Evolutionary conservation across 2,113 vertebrate species (phyloP).

Genomic region (Dendropsophus ebraccatus): DNA sequence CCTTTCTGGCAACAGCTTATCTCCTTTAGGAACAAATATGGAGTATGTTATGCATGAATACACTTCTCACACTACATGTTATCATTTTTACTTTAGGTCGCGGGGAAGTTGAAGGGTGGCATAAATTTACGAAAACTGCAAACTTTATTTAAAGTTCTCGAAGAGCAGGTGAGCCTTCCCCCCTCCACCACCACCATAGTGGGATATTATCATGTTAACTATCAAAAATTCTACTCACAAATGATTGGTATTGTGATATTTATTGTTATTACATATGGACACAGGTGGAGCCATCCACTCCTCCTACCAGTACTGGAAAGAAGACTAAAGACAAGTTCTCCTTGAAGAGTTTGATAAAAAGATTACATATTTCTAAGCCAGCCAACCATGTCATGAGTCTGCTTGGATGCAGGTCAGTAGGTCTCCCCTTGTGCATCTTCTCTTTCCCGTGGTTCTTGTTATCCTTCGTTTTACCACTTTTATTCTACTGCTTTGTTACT

Average conservation of each 20-base stretch:
- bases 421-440: background rate
- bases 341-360: slow-evolving; percentile 83
- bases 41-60: background rate
- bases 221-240: too few species aligned
- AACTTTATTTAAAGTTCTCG: background rate
- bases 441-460: background rate
- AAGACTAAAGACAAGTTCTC: slow-evolving; percentile 75
- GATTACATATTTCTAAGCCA: slow-evolving; percentile 83
- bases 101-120: background rate
- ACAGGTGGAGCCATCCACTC: slow-evolving; percentile 59
- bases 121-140: background rate
- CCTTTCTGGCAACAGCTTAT: too few species aligned
- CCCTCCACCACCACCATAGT: background rate
- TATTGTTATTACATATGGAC: background rate
- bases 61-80: background rate
- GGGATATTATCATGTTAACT: background rate
- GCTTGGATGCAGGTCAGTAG: slow-evolving; percentile 79
- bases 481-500: background rate
- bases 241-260: background rate
- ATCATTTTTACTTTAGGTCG: background rate
- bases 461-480: background rate
- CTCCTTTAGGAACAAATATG: too few species aligned
- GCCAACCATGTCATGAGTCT: slow-evolving; percentile 81
- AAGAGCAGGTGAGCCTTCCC: slow-evolving; percentile 22
- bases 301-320: background rate